Conservation (phyloP, 2,113 vertebrate genomes). For the Mesitornis unicolor region DNA sequence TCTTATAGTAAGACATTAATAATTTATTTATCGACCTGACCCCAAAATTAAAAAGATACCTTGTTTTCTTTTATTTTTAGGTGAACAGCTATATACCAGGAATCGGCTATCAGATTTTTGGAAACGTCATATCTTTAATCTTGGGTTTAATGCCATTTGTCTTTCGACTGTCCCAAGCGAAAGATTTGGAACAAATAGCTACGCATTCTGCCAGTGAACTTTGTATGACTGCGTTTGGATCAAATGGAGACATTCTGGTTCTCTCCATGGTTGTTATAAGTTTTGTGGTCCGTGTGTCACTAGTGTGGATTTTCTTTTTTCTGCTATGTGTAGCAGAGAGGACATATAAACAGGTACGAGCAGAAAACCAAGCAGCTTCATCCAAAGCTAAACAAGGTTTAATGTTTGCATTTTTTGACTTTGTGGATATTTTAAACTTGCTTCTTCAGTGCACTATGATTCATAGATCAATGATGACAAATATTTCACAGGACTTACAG, state of each 20-base stretch:
- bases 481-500: not conserved
- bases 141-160: conserved; percentile 92
- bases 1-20: not conserved
- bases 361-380: not conserved
- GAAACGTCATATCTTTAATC: conserved; percentile 87
- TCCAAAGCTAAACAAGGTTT: not conserved
- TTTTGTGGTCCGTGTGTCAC: conserved; percentile 90
- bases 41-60: not conserved
- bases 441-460: not conserved
- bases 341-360: conserved; percentile 94
- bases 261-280: conserved; percentile 91
- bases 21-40: not conserved
- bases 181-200: conserved; percentile 87
- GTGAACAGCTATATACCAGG: conserved; percentile 93
- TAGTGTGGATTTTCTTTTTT: conserved; percentile 99
- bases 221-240: conserved; percentile 84
- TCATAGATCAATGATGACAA: not conserved
- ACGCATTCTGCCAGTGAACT: conserved; percentile 85
- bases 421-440: not conserved
- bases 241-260: conserved; percentile 80
- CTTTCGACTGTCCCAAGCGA: conserved; percentile 88
- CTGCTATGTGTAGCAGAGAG: conserved; percentile 96
- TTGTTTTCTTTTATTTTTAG: conserved; percentile 65
- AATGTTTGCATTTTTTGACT: not conserved
- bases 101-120: conserved; percentile 97